Evolutionary conservation across 2,888 invertebrate species (phyloP).

Genomic region (Leptura quadrifasciata): DNA sequence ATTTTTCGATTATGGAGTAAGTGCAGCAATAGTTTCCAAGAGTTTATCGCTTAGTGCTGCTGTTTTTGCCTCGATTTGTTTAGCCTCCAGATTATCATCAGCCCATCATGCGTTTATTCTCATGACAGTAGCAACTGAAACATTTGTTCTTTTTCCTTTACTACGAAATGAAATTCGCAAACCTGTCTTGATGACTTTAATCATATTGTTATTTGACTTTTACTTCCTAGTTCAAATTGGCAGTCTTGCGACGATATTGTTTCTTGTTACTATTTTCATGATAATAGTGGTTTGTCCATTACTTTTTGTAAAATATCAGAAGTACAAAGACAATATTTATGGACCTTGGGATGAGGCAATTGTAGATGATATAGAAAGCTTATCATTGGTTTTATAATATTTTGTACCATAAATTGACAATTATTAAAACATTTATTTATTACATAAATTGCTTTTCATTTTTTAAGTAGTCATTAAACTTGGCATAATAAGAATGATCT

Average conservation of each 20-base stretch:
- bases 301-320: slow-evolving; percentile 85
- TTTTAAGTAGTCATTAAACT: background rate
- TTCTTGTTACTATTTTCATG: slow-evolving; percentile 78
- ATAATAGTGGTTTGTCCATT: slow-evolving; percentile 85
- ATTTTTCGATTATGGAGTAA: slow-evolving; percentile 94
- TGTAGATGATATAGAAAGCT: slow-evolving; percentile 79
- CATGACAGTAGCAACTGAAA: slow-evolving; percentile 90
- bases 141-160: slow-evolving; percentile 93
- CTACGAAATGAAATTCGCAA: slow-evolving; percentile 80
- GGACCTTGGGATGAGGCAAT: slow-evolving; percentile 99
- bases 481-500: background rate
- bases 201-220: slow-evolving; percentile 76
- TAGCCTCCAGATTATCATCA: slow-evolving; percentile 92
- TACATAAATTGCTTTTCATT: background rate
- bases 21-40: slow-evolving; percentile 91
- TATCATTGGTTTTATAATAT: slow-evolving; percentile 54
- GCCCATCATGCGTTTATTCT: slow-evolving; percentile 92
- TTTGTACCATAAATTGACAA: background rate
- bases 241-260: slow-evolving; percentile 77
- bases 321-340: slow-evolving; percentile 92
- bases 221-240: slow-evolving; percentile 77
- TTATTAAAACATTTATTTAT: slow-evolving; percentile 4
- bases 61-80: slow-evolving; percentile 95
- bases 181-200: slow-evolving; percentile 76
- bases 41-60: slow-evolving; percentile 96